Percentiles rank a stretch among this genome's conserved stretches.
Conservation (phyloP, 2,888 invertebrate species). For the Dusona sp. region DNA sequence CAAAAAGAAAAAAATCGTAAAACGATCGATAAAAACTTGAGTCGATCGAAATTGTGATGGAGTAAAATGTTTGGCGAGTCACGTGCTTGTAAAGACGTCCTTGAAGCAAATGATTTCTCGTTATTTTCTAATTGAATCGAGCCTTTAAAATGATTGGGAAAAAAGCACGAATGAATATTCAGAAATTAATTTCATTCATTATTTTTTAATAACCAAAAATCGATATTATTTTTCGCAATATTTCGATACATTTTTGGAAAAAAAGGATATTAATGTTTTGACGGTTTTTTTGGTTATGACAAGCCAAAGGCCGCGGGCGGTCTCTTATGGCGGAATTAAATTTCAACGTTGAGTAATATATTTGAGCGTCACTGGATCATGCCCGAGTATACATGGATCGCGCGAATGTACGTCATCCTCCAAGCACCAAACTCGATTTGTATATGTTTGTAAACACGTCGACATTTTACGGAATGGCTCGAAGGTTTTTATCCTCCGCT, state of each 20-base stretch:
- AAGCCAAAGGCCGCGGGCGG: conserved; percentile 46
- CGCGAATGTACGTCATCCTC: conserved; percentile 29
- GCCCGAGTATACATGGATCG: conserved; percentile 43
- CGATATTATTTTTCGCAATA: conserved; percentile 40
- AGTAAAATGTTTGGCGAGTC: background rate
- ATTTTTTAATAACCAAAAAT: background rate
- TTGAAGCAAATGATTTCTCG: background rate
- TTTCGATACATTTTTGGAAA: conserved; percentile 24
- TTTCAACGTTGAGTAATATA: conserved; percentile 16
- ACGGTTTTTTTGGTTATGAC: background rate
- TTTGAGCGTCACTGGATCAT: conserved; percentile 39
- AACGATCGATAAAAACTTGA: background rate
- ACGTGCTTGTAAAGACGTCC: too few species aligned
- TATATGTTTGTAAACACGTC: conserved; percentile 7
- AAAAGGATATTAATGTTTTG: conserved; percentile 28
- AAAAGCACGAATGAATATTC: background rate
- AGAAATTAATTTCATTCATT: background rate
- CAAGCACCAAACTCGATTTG: conserved; percentile 11
- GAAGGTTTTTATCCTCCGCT: conserved; percentile 11
- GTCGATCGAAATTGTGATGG: background rate
- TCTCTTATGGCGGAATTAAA: conserved; percentile 33
- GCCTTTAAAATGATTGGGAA: background rate
- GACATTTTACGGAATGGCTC: conserved; percentile 3
- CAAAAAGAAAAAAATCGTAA: background rate
- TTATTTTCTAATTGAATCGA: background rate